A percentile compares a stretch with the other conserved stretches of the same genome.
Conservation (phyloP, 2,797 vertebrate species). For the Taenioides sp. region DNA sequence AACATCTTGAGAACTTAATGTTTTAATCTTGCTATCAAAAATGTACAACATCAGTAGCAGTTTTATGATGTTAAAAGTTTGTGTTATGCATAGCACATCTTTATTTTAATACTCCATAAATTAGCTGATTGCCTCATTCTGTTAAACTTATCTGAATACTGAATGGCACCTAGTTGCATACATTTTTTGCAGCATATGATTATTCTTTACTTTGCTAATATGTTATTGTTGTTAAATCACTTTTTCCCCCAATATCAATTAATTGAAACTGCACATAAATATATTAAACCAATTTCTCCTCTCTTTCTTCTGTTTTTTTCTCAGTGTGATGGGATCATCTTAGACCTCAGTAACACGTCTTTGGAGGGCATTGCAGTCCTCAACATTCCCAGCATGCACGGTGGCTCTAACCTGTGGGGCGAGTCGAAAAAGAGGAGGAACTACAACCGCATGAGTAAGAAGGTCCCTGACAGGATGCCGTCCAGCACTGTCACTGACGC, state of each 20-base stretch:
- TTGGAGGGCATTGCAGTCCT: conserved; percentile 92
- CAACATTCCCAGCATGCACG: conserved; percentile 98
- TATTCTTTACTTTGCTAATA: neutral
- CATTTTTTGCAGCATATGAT: neutral
- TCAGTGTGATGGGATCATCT: conserved; percentile 89
- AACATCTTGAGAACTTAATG: conserved; percentile 2
- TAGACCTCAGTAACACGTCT: conserved; percentile 89
- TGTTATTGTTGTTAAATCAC: neutral
- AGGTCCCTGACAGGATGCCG: conserved; percentile 74
- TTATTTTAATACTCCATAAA: conserved; percentile 51
- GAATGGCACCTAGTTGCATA: conserved; percentile 39
- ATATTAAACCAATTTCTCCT: neutral
- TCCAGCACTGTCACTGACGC: conserved; percentile 82
- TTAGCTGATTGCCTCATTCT: conserved; percentile 56
- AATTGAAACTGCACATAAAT: neutral
- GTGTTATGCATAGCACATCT: conserved; percentile 53
- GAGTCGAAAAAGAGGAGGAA: conserved; percentile 89
- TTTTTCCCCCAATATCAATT: neutral
- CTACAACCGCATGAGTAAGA: conserved; percentile 90
- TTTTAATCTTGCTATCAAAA: conserved; percentile 9
- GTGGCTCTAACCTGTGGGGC: conserved; percentile 94
- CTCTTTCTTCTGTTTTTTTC: neutral
- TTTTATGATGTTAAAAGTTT: conserved; percentile 37
- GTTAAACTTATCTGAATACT: conserved; percentile 31
- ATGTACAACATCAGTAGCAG: conserved; percentile 30